These are phyloP conservation scores for Pristiophorus japonicus DNA, from an alignment of 2,113 vertebrate species.

Conservation along the genomic window DNA sequence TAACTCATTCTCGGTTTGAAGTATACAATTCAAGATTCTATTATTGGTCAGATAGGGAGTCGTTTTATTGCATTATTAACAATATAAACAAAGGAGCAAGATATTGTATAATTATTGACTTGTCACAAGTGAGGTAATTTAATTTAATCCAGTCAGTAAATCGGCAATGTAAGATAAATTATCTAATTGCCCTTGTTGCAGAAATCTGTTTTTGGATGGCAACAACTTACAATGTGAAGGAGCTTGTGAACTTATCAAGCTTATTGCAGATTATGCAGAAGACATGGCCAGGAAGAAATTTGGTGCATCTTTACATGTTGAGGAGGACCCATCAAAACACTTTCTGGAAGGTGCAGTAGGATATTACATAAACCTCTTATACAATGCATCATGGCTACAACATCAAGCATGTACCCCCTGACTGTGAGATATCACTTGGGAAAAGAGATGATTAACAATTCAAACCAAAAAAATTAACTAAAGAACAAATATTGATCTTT, in stretches of 20 bases:
- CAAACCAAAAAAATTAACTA: neutral
- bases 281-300: constrained; percentile 16
- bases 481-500: neutral
- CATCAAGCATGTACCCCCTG: neutral
- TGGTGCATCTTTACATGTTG: neutral
- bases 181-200: constrained; percentile 39
- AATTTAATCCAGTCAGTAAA: neutral
- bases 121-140: neutral
- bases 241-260: constrained; percentile 48
- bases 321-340: constrained; percentile 6
- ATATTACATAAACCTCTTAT: neutral
- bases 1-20: neutral
- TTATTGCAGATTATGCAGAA: constrained; percentile 45
- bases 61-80: neutral
- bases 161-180: neutral
- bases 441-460: neutral
- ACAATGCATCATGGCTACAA: too few species aligned
- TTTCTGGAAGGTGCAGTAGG: constrained; percentile 41
- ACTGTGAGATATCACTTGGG: neutral
- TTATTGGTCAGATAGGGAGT: neutral
- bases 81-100: neutral
- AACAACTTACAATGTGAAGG: constrained; percentile 52
- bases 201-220: constrained; percentile 51
- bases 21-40: neutral
- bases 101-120: neutral